Conservation (phyloP, 1,140 invertebrate species). For the Drosophila truncata region DNA sequence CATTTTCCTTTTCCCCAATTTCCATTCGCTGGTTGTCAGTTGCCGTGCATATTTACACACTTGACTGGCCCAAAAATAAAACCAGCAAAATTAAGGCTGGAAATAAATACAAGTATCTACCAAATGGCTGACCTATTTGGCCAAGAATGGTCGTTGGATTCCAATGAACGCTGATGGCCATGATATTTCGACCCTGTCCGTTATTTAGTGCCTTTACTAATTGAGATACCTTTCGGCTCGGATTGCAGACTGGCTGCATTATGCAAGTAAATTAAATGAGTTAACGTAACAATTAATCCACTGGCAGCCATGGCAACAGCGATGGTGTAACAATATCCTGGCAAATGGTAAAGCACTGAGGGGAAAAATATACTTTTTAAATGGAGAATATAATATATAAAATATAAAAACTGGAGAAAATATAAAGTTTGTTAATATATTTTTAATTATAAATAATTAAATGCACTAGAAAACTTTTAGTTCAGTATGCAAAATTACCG, state of each 20-base stretch:
- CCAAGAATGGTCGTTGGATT: slow-evolving; percentile 2
- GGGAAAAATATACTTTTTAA: not conserved
- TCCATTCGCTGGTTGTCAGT: slow-evolving; percentile 15
- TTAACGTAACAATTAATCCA: slow-evolving; percentile 74
- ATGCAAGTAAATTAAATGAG: slow-evolving; percentile 64
- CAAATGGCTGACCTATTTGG: slow-evolving; percentile 56
- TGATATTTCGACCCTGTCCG: slow-evolving; percentile 25
- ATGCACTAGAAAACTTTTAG: too few relatives aligned
- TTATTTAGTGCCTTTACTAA: slow-evolving; percentile 37
- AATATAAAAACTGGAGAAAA: too few relatives aligned
- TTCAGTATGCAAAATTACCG: too few relatives aligned
- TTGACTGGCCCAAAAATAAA: slow-evolving; percentile 34
- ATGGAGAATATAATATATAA: not conserved
- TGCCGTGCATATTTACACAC: slow-evolving; percentile 33
- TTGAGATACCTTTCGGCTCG: slow-evolving; percentile 60
- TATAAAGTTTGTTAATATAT: too few relatives aligned
- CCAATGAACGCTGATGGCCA: slow-evolving; percentile 10
- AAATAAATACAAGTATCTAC: slow-evolving; percentile 23
- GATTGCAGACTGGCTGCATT: slow-evolving; percentile 32
- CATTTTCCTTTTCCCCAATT: slow-evolving; percentile 24
- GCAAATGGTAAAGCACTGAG: slow-evolving; percentile 17
- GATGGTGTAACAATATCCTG: slow-evolving; percentile 57
- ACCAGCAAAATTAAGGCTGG: not conserved
- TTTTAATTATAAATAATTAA: too few relatives aligned
- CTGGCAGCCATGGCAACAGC: slow-evolving; percentile 54